Base-by-base conservation (phyloP, 2,888 invertebrate species). In the Xylota sylvarum region DNA sequence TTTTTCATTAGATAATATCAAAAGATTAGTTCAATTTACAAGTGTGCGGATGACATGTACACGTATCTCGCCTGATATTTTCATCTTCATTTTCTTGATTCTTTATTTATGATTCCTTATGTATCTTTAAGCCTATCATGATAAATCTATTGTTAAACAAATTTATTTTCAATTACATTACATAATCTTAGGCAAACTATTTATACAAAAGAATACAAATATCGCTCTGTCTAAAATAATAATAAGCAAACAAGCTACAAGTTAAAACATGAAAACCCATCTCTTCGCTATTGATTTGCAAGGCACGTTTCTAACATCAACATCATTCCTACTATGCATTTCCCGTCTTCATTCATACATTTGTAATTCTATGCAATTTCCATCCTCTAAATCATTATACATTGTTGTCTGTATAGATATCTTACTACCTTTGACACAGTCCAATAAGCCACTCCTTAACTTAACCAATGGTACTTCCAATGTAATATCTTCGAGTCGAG, bases 361-460 rank as follows among this genome's bases (percentile, higher is more conserved):
- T 23, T 3, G 37, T 37, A 10, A 55, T 19, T 76, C 35, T 60
- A 62, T 43, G 27, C 43, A 14, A 35, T 12, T 74, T 65, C 40
- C 27, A 46, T 74, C 23, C 46, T 52, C 32, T 40, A 23, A 50
- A 23, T 37, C 17, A 43, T 14, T 69, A 10, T 14, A 14, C 4
- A 14, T 19, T 50, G 14, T 64, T n/a, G n/a, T n/a, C n/a, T 50
- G 32, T 35, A 52, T 37, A 35, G 27, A 37, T 37, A 35, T 37
- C 27, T 67, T 46, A 17, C 7, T 32, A n/a, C 27, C 27, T 62
- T 48, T 64, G 64, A 64, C 48, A 30, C 3, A 32, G 19, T 37
- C 23, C 37, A 46, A 30, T 46, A 55, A 55, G 67, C 79, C 83
- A 84, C 83, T 84, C 83, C 83, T 79, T 79, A 32, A 48, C 69